Conservation (phyloP, 2,113 vertebrate species). For the Syngnathus scovelli region DNA sequence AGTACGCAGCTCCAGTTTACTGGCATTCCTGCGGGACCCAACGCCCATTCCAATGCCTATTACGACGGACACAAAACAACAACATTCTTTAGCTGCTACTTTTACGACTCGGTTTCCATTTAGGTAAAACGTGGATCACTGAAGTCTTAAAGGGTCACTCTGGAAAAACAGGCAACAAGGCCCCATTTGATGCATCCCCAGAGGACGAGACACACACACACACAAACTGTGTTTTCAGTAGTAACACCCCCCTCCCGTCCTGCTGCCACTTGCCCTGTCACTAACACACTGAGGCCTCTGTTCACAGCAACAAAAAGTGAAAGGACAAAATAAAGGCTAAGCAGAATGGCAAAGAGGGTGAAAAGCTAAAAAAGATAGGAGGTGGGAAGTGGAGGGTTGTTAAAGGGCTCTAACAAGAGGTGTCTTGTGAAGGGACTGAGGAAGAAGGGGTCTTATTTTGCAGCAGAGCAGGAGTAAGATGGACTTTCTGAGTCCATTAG, state of each 20-base stretch:
- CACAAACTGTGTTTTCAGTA: constrained; percentile 40
- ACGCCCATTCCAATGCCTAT: background rate
- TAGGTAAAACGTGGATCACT: background rate
- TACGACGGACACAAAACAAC: background rate
- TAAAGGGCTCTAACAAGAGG: constrained; percentile 15
- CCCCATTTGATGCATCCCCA: constrained; percentile 20
- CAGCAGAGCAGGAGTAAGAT: constrained; percentile 19
- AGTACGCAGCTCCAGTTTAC: constrained; percentile 31
- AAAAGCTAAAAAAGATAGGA: constrained; percentile 8
- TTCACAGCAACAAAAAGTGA: constrained; percentile 43
- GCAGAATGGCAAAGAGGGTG: constrained; percentile 9
- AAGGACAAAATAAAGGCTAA: constrained; percentile 13
- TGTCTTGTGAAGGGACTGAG: constrained; percentile 12
- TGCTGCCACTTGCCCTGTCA: constrained; percentile 29
- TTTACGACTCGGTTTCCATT: background rate
- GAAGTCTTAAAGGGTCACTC: background rate
- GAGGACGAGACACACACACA: constrained; percentile 20
- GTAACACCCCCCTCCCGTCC: constrained; percentile 25
- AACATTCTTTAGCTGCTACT: constrained; percentile 1
- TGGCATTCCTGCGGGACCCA: constrained; percentile 37
- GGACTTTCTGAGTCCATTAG: constrained; percentile 42
- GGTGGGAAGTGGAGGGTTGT: background rate
- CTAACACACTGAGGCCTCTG: constrained; percentile 67
- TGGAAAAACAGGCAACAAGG: constrained; percentile 8
- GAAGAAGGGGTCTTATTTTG: background rate